Percentiles rank a stretch among this genome's conserved stretches.
Conservation (phyloP, 2,888 invertebrate genomes). For the Eumacrocentrus americanus region DNA sequence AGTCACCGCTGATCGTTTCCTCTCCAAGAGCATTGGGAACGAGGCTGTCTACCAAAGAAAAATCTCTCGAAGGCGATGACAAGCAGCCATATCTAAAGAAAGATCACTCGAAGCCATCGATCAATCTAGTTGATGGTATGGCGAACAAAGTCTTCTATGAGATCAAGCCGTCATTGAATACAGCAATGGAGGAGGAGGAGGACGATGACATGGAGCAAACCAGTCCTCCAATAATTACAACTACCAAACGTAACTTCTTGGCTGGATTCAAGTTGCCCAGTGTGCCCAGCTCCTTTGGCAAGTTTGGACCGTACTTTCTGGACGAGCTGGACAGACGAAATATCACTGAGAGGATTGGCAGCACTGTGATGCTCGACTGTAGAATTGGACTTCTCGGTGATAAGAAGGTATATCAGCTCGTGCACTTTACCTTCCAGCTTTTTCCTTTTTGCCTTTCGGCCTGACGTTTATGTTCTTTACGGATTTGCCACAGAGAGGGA, state of each 20-base stretch:
- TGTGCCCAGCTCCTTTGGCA: constrained; percentile 55
- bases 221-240: constrained; percentile 16
- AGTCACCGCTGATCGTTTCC: constrained; percentile 17
- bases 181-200: constrained; percentile 37
- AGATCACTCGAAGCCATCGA: constrained; percentile 41
- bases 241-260: constrained; percentile 30
- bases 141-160: constrained; percentile 52
- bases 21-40: background rate
- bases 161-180: constrained; percentile 53
- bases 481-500: background rate
- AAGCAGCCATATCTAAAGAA: constrained; percentile 32
- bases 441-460: background rate
- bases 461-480: constrained; percentile 3
- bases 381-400: constrained; percentile 68
- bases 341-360: constrained; percentile 67
- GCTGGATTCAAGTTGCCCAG: constrained; percentile 47
- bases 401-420: constrained; percentile 67
- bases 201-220: constrained; percentile 6
- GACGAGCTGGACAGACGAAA: constrained; percentile 66
- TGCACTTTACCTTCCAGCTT: background rate
- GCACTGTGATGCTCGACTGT: constrained; percentile 67
- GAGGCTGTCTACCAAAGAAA: constrained; percentile 8
- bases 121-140: constrained; percentile 44
- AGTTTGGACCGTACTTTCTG: constrained; percentile 67
- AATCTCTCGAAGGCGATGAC: constrained; percentile 1